Evolutionary conservation across 2,888 invertebrate species (phyloP), one percentile per base, ranked within the genome.

Genomic region (Drosophila ochracea): DNA sequence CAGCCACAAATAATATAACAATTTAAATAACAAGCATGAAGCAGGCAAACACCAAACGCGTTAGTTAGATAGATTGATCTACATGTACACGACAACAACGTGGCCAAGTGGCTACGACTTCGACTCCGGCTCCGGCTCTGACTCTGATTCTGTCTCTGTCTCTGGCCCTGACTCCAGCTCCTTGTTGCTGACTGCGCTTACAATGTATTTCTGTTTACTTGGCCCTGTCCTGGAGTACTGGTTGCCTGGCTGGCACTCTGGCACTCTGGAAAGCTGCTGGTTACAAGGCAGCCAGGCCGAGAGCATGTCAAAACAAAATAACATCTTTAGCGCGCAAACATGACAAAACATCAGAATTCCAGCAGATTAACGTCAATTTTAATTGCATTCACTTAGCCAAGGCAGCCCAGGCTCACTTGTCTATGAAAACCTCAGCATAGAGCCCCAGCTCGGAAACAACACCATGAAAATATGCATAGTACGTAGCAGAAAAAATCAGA

Each of bases 321-420:
- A 88, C 87, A 90, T 88, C 86, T 87, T 87, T 85, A 90, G 89
- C 87, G 90, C 89, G 90, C 89, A 89, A 88, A 88, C 88, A 90
- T 88, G 88, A 88, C 87, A 89, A 89, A 90, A 89, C 90, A 90
- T 88, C 90, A 88, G 84, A 88, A 88, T 86, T 89, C 84, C 90
- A 90, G 83, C 87, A 90, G 90, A 88, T 90, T 88, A 88, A 88
- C 89, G 90, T 90, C 89, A 89, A 86, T 90, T 88, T 88, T 90
- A 88, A 88, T 88, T 90, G 90, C 90, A 90, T 89, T 90, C 90
- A 87, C 87, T 87, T 87, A 87, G 79, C 80, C 77, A 30, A 75
- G 73, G 73, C 75, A 71, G 62, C 35, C 50, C 59, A 57, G 60
- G 35, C 55, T 76, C 74, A 67, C 47, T 60, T 60, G 69, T 70